Percentiles rank a stretch among this genome's conserved stretches.
phyloP scores from a whole-genome alignment of 2,888 invertebrate species.

The Morinoia aosen region DNA sequence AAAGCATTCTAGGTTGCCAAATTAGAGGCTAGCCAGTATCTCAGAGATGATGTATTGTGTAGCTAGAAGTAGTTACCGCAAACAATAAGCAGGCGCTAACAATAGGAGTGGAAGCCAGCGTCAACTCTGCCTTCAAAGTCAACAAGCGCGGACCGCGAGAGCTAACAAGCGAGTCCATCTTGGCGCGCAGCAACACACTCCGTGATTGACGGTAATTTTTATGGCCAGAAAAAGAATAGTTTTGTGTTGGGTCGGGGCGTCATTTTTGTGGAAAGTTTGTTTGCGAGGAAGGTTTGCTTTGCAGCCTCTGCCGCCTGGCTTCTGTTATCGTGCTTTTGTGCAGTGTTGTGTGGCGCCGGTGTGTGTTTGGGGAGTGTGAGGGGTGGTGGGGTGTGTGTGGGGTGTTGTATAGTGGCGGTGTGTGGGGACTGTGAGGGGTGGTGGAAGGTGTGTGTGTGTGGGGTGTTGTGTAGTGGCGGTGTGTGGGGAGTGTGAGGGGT shows the following conservation, averaged over 20 bases:
- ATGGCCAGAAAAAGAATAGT: slow-evolving; percentile 14
- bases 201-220: slow-evolving; percentile 51
- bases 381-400: background rate
- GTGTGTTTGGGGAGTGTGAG: background rate
- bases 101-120: slow-evolving; percentile 6
- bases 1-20: background rate
- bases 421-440: too few relatives aligned
- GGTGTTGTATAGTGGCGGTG: background rate
- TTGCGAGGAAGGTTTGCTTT: slow-evolving; percentile 40
- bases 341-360: background rate
- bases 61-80: background rate
- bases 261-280: slow-evolving; percentile 48
- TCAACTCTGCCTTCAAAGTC: background rate
- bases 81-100: slow-evolving; percentile 5
- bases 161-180: slow-evolving; percentile 39
- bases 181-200: slow-evolving; percentile 13
- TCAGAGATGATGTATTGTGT: background rate
- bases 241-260: slow-evolving; percentile 8
- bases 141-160: slow-evolving; percentile 11
- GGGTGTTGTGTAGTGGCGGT: too few relatives aligned
- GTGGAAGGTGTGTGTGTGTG: too few relatives aligned
- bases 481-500: too few relatives aligned
- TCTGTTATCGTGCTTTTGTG: slow-evolving; percentile 22
- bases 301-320: slow-evolving; percentile 20
- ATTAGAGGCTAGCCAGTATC: background rate